phyloP scores from a whole-genome alignment of 2,797 vertebrate genomes.

The Spea hammondii region DNA sequence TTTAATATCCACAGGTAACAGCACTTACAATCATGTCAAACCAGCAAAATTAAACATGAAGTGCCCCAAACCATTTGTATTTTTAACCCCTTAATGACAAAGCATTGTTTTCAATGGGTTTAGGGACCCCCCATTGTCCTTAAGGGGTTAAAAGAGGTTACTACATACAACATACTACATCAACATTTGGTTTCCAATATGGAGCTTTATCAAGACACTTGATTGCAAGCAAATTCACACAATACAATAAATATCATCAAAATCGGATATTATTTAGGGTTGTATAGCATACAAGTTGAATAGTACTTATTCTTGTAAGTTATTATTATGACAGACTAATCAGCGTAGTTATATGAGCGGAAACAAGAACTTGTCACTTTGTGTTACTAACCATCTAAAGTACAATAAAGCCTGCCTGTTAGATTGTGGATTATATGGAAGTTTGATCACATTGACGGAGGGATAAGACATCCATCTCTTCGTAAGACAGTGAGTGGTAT shows the following conservation, averaged over 20 bases:
- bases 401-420: constrained; percentile 57
- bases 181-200: too few species aligned
- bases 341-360: constrained; percentile 1
- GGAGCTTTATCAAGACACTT: not conserved
- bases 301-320: not conserved
- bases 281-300: not conserved
- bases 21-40: too few species aligned
- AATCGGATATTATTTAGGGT: too few species aligned
- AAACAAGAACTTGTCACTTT: constrained; percentile 35
- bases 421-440: constrained; percentile 65
- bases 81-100: too few species aligned
- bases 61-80: too few species aligned
- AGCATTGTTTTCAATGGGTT: too few species aligned
- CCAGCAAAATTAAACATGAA: too few species aligned
- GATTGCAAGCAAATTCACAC: not conserved
- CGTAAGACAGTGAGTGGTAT: constrained; percentile 79
- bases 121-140: too few species aligned
- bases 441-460: constrained; percentile 75
- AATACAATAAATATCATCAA: not conserved
- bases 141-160: too few species aligned
- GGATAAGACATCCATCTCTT: constrained; percentile 75
- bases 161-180: too few species aligned
- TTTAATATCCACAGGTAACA: too few species aligned
- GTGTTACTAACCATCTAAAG: constrained; percentile 47
- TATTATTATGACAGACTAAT: not conserved